Evolutionary conservation across 1,140 invertebrate genomes (phyloP), one percentile per base, ranked within the genome.

Genomic region (Meloidogyne chitwoodi): DNA sequence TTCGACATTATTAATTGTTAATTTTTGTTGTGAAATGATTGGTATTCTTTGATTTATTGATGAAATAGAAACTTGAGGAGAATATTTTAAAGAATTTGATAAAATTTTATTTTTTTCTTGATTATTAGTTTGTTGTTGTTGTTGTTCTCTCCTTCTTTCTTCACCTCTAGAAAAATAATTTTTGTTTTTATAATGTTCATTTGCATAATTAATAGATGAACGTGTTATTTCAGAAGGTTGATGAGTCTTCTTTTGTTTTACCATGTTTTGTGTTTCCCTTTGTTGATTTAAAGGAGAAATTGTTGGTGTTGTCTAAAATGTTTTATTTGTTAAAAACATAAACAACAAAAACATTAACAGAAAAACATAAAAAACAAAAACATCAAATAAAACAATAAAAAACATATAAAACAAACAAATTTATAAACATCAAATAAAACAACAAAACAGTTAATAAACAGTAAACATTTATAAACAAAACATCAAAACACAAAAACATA

Each of bases 1-100:
- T 62, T 81, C 80, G 6, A n/a, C n/a, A n/a, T 56, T 56, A 19
- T 44, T 44, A n/a, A 8, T 56, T n/a, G 10, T n/a, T n/a, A 6
- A 6, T 56, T n/a, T 8, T 56, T n/a, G 48, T 8, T 56, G 19
- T n/a, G 14, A 19, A 48, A 62, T 12, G 48, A 16, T 48, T 44
- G 34, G 19, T 3, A n/a, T 65, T n/a, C 24, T 16, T 22, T 48
- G 22, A 61, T 29, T 41, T 14, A 44, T 19, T 75, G 38, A 31
- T 75, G 38, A 31, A 22, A 2, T 31, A 19, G 34, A 19, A 80
- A 19, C 24, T 61, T 77, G 26, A 22, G n/a, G 38, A 56, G 77
- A 79, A 76, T 38, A 70, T 79, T 19, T 14, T 72, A 22, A 19
- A 14, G 73, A 31, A 27, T 14, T 31, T 26, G 12, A 4, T 24